Percentiles rank a stretch among this genome's conserved stretches.
These are phyloP conservation scores for Drosophila trapezifrons DNA, from an alignment of 1,140 invertebrate species.

Conservation along the genomic window DNA sequence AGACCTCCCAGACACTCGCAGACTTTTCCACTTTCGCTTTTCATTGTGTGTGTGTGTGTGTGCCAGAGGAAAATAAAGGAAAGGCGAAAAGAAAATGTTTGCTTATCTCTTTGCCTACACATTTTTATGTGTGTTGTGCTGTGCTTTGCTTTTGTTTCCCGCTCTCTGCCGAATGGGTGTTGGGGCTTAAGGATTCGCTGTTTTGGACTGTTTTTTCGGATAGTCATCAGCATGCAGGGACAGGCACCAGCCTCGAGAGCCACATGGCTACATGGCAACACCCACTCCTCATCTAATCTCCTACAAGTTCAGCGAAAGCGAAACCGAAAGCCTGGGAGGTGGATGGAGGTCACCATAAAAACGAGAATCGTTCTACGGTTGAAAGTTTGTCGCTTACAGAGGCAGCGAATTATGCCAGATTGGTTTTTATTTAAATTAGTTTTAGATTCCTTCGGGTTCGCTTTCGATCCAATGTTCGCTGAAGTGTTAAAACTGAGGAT, in stretches of 20 bases:
- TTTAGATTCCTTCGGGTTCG: conserved; percentile 57
- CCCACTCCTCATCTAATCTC: conserved; percentile 19
- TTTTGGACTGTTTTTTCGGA: conserved; percentile 35
- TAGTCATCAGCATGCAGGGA: conserved; percentile 76
- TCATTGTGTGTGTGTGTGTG: conserved; percentile 25
- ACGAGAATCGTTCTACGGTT: conserved; percentile 69
- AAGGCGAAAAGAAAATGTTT: conserved; percentile 53
- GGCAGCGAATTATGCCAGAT: conserved; percentile 74
- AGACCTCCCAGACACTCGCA: conserved; percentile 26
- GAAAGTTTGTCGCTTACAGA: conserved; percentile 48
- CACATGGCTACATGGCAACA: conserved; percentile 32
- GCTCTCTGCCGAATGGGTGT: conserved; percentile 39
- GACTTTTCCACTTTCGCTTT: conserved; percentile 48
- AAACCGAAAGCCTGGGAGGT: conserved; percentile 57
- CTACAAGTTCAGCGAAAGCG: conserved; percentile 74
- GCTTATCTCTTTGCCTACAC: conserved; percentile 59
- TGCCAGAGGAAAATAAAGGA: conserved; percentile 41
- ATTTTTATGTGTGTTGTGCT: conserved; percentile 55
- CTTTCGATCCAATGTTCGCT: conserved; percentile 47
- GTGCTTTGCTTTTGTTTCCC: conserved; percentile 38
- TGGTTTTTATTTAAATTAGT: conserved; percentile 82
- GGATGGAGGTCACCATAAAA: conserved; percentile 61
- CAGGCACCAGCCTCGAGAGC: conserved; percentile 51
- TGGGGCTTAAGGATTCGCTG: conserved; percentile 43
- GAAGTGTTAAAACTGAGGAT: conserved; percentile 70